Evolutionary conservation across 30 jellyfish, hydroid and myxozoan genomes (phyloP), one percentile per base, ranked within the genome.

Genomic region (Hydractinia echinata): DNA sequence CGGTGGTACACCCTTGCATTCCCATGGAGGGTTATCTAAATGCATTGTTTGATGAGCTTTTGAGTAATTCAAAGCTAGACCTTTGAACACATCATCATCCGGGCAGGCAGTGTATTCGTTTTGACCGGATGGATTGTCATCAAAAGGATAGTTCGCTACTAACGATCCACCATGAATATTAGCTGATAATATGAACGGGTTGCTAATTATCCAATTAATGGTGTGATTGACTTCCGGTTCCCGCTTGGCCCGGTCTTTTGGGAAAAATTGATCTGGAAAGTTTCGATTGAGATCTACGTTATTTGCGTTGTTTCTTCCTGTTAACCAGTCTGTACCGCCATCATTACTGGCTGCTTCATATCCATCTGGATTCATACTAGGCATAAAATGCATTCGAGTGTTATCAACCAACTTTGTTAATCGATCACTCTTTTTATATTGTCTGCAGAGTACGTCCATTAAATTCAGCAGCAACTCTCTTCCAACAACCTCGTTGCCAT

Each of bases 361-460:
- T 7, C 99, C 99, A 77, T 93, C 99, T 55, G 99, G 99, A 66
- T 93, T 93, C 99, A 93, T 93, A 60, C 95, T 83, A 44, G 96
- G 99, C 99, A 93, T 93, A 56, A 93, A 88, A 85, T 93, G 99
- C 96, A 93, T 93, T 81, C 99, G 81, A 58, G 96, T 87, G 55
- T 81, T 81, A 51, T 87, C 94, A 10, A 93, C 87, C 76, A 93
- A 73, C 6, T 68, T 54, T 14, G 99, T 87, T 55, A 73, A 77
- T 53, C 88, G 70, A 55, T 85, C 61, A 53, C 85, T 85, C 39
- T 64, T 58, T 53, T 80, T 84, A 67, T 93, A 93, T 14, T 81
- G 86, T 6, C 67, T 54, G 54, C 96, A 87, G 10, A 93, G 56
- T 39, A 76, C 64, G 54, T 93, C 82, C 21, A 88, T 83, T 16